These are phyloP conservation scores for Erythrolamprus reginae DNA, from an alignment of 2,113 vertebrate species.

Conservation along the genomic window DNA sequence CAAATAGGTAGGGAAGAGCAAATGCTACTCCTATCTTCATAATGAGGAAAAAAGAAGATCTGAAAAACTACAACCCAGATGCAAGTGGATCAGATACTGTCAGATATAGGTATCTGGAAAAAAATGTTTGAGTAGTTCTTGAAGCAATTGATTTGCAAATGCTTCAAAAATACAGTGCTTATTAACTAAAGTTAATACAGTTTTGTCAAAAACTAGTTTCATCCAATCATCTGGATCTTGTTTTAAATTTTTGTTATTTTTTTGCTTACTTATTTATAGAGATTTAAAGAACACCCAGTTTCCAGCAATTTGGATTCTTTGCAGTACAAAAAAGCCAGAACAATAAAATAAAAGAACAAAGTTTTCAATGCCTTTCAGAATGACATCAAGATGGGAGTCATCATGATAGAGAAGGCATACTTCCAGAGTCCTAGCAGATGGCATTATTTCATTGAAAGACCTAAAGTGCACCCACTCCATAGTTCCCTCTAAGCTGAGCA, in stretches of 20 bases:
- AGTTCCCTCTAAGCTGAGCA: too few relatives aligned
- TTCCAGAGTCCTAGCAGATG: not conserved
- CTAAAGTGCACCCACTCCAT: not conserved
- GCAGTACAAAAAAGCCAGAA: not conserved
- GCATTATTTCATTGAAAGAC: not conserved
- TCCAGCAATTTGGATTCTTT: not conserved
- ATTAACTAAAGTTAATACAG: not conserved
- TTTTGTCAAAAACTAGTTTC: not conserved
- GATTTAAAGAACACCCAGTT: not conserved
- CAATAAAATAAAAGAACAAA: not conserved
- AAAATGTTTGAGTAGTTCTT: not conserved
- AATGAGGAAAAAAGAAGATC: not conserved
- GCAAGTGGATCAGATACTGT: not conserved
- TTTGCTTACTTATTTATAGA: not conserved
- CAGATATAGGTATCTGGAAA: not conserved
- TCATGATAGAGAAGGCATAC: not conserved
- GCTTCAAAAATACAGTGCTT: not conserved
- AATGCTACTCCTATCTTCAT: not conserved
- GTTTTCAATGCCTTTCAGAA: not conserved
- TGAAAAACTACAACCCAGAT: not conserved
- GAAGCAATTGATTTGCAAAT: not conserved
- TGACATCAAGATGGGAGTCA: not conserved
- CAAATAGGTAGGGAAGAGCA: not conserved
- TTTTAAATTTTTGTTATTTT: not conserved
- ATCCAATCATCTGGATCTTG: not conserved